These are phyloP conservation scores for Anser cygnoides DNA, from an alignment of 2,113 vertebrate species.

Conservation along the genomic window DNA sequence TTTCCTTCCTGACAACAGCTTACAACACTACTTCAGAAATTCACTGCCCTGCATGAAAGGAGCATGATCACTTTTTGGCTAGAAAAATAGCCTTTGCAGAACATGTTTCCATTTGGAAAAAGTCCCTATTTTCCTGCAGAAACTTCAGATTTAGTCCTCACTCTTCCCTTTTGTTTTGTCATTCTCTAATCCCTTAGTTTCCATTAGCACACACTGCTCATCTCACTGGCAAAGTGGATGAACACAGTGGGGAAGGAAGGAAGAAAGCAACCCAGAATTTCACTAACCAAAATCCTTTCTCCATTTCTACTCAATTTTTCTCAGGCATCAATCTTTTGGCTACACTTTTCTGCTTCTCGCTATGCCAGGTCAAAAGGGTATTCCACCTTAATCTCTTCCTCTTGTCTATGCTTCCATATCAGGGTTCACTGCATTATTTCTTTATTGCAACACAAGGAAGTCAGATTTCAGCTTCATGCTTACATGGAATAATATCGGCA, in stretches of 20 bases:
- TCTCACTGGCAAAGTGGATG: background rate
- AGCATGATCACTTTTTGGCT: background rate
- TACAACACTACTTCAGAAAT: background rate
- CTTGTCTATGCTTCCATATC: background rate
- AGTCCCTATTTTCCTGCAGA: background rate
- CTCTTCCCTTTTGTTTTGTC: background rate
- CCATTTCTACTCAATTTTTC: background rate
- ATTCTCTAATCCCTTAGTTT: background rate
- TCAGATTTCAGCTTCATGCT: background rate
- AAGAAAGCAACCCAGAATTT: background rate
- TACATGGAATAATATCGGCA: background rate
- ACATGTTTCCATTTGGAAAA: background rate
- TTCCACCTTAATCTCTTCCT: background rate
- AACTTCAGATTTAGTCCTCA: background rate
- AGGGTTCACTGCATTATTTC: background rate
- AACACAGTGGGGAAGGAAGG: background rate
- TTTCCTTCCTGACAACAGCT: background rate
- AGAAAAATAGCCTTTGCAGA: background rate
- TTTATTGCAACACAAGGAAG: background rate
- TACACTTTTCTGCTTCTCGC: background rate
- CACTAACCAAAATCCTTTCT: background rate
- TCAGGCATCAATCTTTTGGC: background rate
- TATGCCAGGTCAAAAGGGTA: background rate
- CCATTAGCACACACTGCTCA: background rate
- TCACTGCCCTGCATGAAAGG: background rate